Conservation (phyloP, 2,888 invertebrate genomes). For the Cephus spinipes region DNA sequence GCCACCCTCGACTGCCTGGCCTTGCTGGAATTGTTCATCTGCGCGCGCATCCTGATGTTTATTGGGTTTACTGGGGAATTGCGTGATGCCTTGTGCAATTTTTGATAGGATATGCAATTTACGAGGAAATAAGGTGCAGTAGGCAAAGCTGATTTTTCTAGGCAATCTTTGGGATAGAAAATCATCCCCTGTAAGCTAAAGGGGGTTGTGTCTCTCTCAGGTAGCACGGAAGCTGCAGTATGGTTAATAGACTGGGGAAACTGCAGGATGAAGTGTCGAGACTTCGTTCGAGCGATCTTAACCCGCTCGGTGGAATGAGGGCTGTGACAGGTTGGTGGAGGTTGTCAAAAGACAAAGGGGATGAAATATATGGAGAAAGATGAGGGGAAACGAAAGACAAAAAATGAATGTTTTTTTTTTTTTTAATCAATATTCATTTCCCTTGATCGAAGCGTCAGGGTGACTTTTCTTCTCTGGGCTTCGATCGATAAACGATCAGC, state of each 20-base stretch:
- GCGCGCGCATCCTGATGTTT: constrained; percentile 23
- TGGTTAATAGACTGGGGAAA: too few relatives aligned
- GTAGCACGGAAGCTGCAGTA: too few relatives aligned
- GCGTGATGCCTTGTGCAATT: constrained; percentile 21
- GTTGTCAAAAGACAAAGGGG: background rate
- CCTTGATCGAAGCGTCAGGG: background rate
- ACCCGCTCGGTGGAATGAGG: background rate
- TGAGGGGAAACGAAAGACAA: background rate
- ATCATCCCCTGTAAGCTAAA: background rate
- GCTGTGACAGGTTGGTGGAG: background rate
- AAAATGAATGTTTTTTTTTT: background rate
- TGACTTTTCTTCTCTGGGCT: background rate
- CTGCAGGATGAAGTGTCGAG: too few relatives aligned
- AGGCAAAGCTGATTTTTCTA: background rate
- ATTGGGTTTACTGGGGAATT: constrained; percentile 37
- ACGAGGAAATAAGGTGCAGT: background rate
- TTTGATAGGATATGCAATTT: background rate
- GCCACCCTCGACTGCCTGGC: background rate
- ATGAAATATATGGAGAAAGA: background rate
- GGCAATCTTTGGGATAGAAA: background rate
- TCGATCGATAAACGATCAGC: background rate
- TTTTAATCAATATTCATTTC: background rate
- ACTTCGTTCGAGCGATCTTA: background rate
- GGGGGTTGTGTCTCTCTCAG: background rate
- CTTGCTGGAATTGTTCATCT: constrained; percentile 20